Evolutionary conservation across 2,113 vertebrate genomes (phyloP), one percentile per base, ranked within the genome.

Genomic region (Thamnophis sirtalis): DNA sequence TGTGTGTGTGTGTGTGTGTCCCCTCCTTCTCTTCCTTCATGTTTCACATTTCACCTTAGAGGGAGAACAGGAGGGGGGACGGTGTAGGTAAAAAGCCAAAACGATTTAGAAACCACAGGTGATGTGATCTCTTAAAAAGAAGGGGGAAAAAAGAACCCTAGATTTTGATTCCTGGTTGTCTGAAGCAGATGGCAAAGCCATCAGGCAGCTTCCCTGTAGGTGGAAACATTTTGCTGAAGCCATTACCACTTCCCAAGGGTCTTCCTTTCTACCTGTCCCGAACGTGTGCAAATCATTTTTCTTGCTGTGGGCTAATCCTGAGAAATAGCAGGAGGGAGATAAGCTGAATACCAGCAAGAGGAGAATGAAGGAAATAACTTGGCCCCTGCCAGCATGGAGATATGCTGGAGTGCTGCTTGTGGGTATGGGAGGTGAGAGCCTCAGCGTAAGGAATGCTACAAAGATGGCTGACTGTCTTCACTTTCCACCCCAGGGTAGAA

Each of bases 211-310:
- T 0, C 93, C 94, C 95, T 91, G 93, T 96, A 97, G 96, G 96
- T 97, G 97, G 97, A 97, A 97, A 96, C 97, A 97, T 97, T 97
- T 97, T 98, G 97, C 95, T 97, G 96, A 97, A 98, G 93, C 94
- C 96, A 97, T 98, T 97, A 97, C 93, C 86, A 87, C 93, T 97
- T 73, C 96, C 96, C 96, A 21, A 93, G 97, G 0, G 96, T 97
- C 97, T 97, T 3, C 43, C 43, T 3, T 92, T 93, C 94, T 96
- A 97, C 97, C 97, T 97, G 96, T 96, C 93, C 96, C 95, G 94
- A 96, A 96, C 92, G 95, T 93, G 93, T 94, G 92, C 94, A 96
- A 96, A 96, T 97, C 96, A 97, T 96, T 96, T 98, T 97, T 97
- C 96, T 96, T 95, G 94, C 96, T 97, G 96, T 1, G 96, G 97